phyloP scores from a whole-genome alignment of 2,888 invertebrate genomes.

The Aleiodes testaceus region DNA sequence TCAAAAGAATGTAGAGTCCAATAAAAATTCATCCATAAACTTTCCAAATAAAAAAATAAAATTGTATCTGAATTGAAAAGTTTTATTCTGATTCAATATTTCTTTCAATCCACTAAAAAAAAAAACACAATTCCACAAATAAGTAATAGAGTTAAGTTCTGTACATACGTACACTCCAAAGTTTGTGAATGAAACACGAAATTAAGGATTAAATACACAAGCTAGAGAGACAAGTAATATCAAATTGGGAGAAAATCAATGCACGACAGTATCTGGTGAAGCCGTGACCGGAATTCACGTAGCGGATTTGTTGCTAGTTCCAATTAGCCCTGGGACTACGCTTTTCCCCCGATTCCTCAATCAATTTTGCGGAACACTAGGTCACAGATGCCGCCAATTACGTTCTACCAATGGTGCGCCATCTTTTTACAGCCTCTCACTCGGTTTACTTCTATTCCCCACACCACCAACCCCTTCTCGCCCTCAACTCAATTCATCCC shows the following conservation, averaged over 20 bases:
- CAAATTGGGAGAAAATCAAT: conserved; percentile 21
- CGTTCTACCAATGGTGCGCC: conserved; percentile 58
- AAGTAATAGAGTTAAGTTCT: neutral
- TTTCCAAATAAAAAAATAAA: too few species aligned
- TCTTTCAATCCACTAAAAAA: too few species aligned
- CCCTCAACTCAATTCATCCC: conserved; percentile 42
- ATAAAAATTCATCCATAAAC: too few species aligned
- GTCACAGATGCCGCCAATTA: conserved; percentile 67
- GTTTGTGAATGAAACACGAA: neutral
- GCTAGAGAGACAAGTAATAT: conserved; percentile 17
- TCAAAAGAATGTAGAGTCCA: too few species aligned
- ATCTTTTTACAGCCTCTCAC: conserved; percentile 52
- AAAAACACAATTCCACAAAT: too few species aligned
- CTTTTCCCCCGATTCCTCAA: conserved; percentile 57
- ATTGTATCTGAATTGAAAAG: neutral
- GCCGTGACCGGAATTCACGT: conserved; percentile 38
- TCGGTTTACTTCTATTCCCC: conserved; percentile 15
- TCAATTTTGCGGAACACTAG: conserved; percentile 64
- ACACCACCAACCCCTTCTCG: neutral
- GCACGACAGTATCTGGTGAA: conserved; percentile 21
- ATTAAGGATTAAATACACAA: conserved; percentile 3
- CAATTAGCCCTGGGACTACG: conserved; percentile 60
- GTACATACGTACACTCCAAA: neutral
- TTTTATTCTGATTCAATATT: too few species aligned
- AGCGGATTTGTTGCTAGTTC: conserved; percentile 57